These are phyloP conservation scores for Trematocara nigrifrons DNA, from an alignment of 2,113 vertebrate species.

Conservation along the genomic window DNA sequence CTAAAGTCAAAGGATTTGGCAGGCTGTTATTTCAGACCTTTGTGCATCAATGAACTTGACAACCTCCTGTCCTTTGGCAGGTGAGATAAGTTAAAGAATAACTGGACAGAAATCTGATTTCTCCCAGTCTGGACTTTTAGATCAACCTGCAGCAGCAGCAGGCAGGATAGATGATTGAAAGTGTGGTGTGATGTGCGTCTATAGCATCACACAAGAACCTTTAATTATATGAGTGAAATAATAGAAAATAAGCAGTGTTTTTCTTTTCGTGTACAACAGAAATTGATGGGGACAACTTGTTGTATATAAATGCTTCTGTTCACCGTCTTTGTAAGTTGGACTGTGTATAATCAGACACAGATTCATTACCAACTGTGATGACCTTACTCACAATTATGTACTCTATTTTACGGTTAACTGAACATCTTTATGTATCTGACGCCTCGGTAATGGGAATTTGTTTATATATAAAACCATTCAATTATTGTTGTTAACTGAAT, in stretches of 20 bases:
- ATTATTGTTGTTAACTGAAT: neutral
- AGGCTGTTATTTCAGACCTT: neutral
- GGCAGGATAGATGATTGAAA: neutral
- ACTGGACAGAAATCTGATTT: neutral
- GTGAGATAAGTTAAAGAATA: neutral
- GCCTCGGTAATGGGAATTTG: fast-evolving
- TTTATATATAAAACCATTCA: neutral
- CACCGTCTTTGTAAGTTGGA: neutral
- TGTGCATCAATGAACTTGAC: neutral
- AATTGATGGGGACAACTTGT: neutral
- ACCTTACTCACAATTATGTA: neutral
- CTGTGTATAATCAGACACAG: neutral
- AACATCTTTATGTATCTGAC: neutral
- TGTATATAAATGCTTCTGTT: neutral
- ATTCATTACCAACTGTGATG: neutral
- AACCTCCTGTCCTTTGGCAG: neutral
- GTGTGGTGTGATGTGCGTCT: neutral
- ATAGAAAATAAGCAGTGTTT: neutral
- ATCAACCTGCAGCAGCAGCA: neutral
- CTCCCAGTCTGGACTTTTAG: neutral
- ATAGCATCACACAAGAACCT: neutral
- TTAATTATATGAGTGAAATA: neutral
- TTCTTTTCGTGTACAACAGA: neutral
- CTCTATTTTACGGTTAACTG: neutral
- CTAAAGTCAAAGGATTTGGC: neutral